These are phyloP conservation scores for Platygyra sinensis DNA, from an alignment of 64 coral and sea anemone genomes.

Conservation along the genomic window DNA sequence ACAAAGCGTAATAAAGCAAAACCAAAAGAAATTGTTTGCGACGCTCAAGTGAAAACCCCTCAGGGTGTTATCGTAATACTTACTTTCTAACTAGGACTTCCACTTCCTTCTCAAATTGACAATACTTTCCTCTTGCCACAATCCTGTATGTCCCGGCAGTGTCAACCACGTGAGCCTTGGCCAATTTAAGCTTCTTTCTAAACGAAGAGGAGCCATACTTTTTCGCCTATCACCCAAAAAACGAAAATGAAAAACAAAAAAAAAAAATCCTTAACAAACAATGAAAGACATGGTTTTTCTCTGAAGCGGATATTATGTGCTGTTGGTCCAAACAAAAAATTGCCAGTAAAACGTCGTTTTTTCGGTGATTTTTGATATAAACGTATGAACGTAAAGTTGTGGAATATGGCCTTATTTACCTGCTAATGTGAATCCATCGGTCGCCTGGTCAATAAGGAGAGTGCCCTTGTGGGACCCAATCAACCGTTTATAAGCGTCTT, in stretches of 20 bases:
- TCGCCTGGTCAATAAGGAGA: slow-evolving; percentile 58
- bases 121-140: slow-evolving; percentile 70
- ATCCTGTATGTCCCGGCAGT: slow-evolving; percentile 73
- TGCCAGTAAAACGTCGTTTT: too few species aligned
- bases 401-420: slow-evolving; percentile 55
- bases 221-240: not conserved
- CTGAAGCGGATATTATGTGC: too few species aligned
- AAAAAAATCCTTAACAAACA: not conserved
- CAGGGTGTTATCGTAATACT: not conserved
- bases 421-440: slow-evolving; percentile 74
- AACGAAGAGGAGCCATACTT: slow-evolving; percentile 30
- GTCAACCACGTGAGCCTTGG: slow-evolving; percentile 37
- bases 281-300: not conserved
- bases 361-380: too few species aligned
- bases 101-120: slow-evolving; percentile 74
- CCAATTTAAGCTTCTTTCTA: slow-evolving; percentile 80
- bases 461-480: slow-evolving; percentile 80
- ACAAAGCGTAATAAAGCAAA: too few species aligned
- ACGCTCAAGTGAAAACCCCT: too few species aligned
- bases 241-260: not conserved
- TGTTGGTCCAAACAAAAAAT: too few species aligned
- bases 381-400: too few species aligned
- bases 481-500: slow-evolving; percentile 57
- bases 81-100: slow-evolving; percentile 73
- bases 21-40: too few species aligned